These are phyloP conservation scores for Drymonia ruficornis DNA, from an alignment of 2,888 invertebrate genomes.

Conservation along the genomic window DNA sequence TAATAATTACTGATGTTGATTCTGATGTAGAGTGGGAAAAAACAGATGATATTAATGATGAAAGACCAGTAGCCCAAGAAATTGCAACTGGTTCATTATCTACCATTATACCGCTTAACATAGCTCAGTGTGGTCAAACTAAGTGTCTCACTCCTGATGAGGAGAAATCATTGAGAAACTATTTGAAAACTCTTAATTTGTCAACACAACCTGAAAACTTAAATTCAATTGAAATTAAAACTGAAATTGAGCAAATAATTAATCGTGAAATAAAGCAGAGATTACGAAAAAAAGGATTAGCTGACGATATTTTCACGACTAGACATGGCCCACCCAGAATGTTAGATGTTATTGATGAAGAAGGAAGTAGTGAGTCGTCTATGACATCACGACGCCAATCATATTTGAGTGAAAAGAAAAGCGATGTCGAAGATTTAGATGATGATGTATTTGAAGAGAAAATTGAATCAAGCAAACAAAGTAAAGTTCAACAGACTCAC, in stretches of 20 bases:
- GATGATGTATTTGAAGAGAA: constrained; percentile 79
- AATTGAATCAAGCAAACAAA: constrained; percentile 46
- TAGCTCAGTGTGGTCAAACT: constrained; percentile 68
- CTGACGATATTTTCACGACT: constrained; percentile 63
- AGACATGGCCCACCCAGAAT: constrained; percentile 87
- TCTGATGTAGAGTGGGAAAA: constrained; percentile 86
- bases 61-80: constrained; percentile 47
- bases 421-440: constrained; percentile 76
- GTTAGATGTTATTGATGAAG: constrained; percentile 91
- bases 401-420: constrained; percentile 77
- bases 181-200: constrained; percentile 84
- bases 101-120: constrained; percentile 69
- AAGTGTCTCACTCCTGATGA: constrained; percentile 83
- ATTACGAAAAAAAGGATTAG: constrained; percentile 68
- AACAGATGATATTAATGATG: constrained; percentile 66
- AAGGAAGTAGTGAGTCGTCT: constrained; percentile 88
- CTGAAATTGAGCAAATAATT: constrained; percentile 74
- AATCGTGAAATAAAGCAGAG: constrained; percentile 74
- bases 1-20: constrained; percentile 87
- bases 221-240: constrained; percentile 67
- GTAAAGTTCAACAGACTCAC: constrained; percentile 41
- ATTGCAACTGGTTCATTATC: constrained; percentile 66
- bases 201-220: constrained; percentile 75
- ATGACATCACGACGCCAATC: constrained; percentile 83
- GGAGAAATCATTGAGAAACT: constrained; percentile 82